These are phyloP conservation scores for Grantiella picta DNA, from an alignment of 2,113 vertebrate species.

Conservation along the genomic window DNA sequence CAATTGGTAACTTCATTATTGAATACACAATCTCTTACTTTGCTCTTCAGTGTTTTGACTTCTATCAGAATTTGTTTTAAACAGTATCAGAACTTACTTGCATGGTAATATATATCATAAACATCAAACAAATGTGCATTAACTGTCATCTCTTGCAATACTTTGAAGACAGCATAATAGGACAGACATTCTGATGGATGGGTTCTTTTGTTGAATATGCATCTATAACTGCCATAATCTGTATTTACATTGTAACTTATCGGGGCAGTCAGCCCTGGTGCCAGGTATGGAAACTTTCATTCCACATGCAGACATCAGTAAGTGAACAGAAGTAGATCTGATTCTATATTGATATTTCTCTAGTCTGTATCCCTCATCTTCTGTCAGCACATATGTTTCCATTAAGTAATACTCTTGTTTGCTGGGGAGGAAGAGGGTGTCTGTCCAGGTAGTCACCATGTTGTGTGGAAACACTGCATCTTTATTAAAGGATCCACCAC, in stretches of 20 bases:
- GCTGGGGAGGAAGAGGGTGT: background rate
- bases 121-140: background rate
- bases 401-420: background rate
- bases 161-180: background rate
- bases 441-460: background rate
- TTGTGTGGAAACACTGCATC: background rate
- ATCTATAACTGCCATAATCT: background rate
- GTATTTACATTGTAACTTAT: background rate
- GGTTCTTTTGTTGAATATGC: background rate
- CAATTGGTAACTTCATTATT: background rate
- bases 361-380: background rate
- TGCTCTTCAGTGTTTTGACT: background rate
- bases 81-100: background rate
- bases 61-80: background rate
- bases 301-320: background rate
- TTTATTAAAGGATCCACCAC: background rate
- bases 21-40: background rate
- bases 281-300: background rate
- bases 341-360: background rate
- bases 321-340: background rate
- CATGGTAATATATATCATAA: background rate
- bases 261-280: background rate
- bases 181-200: background rate
- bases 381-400: background rate
- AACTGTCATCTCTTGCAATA: background rate